Percentiles rank a stretch among this genome's conserved stretches.
These are phyloP conservation scores for Xerus rutilus DNA, from an alignment of 2,797 vertebrate genomes.

Conservation along the genomic window DNA sequence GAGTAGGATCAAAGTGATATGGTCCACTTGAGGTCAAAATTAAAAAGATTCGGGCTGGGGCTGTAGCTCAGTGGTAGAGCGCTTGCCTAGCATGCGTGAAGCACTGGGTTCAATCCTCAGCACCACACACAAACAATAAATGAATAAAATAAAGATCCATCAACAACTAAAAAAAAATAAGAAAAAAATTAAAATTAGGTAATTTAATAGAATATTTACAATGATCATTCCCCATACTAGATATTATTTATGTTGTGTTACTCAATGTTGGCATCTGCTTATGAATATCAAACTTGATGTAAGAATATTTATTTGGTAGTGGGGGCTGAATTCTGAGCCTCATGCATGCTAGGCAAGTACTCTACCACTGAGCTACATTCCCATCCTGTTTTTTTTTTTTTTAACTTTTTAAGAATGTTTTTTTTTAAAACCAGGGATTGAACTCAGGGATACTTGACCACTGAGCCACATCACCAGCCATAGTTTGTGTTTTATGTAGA, in stretches of 20 bases:
- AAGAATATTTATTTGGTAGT: neutral
- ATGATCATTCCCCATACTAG: neutral
- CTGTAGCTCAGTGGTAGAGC: too few species aligned
- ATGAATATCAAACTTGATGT: conserved; percentile 21
- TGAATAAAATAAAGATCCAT: too few species aligned
- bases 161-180: too few species aligned
- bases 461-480: too few species aligned
- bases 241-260: neutral
- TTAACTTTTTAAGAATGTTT: too few species aligned
- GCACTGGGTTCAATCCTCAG: too few species aligned
- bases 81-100: too few species aligned
- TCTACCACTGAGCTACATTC: neutral
- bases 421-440: too few species aligned
- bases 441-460: too few species aligned
- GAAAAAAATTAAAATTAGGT: too few species aligned
- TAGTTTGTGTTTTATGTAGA: too few species aligned
- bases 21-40: neutral
- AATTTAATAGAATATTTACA: neutral
- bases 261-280: neutral
- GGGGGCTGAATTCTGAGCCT: neutral
- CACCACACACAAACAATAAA: too few species aligned
- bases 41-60: neutral
- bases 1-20: neutral
- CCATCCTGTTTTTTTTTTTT: neutral
- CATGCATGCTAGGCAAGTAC: neutral